Conservation (phyloP, 2,888 invertebrate genomes). For the Andrena hattorfiana region DNA sequence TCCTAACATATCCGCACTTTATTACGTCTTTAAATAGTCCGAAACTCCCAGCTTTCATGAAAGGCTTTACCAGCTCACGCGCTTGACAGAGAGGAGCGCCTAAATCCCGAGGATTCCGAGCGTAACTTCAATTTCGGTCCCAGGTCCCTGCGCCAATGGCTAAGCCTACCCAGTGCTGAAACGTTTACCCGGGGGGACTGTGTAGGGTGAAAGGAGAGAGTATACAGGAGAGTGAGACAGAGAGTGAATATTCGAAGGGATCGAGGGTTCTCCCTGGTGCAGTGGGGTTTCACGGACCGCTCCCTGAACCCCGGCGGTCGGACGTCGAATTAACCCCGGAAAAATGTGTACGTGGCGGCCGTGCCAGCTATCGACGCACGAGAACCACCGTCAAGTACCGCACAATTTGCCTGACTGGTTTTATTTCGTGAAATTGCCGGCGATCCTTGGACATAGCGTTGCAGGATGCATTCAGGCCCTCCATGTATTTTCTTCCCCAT, state of each 20-base stretch:
- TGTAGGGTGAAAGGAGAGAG: slow-evolving; percentile 42
- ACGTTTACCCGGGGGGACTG: slow-evolving; percentile 67
- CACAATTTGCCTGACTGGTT: slow-evolving; percentile 28
- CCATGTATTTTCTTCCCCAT: background rate
- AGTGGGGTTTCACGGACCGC: slow-evolving; percentile 80
- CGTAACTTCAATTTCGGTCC: slow-evolving; percentile 21
- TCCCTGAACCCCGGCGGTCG: slow-evolving; percentile 73
- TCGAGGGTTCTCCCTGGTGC: slow-evolving; percentile 75
- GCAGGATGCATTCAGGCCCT: background rate
- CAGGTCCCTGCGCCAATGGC: slow-evolving; percentile 61
- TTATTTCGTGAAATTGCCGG: slow-evolving; percentile 36
- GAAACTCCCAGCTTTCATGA: background rate
- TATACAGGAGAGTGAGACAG: slow-evolving; percentile 28
- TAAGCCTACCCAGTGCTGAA: slow-evolving; percentile 65
- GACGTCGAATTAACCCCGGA: slow-evolving; percentile 81
- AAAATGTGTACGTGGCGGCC: slow-evolving; percentile 72
- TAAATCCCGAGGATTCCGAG: slow-evolving; percentile 33
- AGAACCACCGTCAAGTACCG: slow-evolving; percentile 31
- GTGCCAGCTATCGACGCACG: slow-evolving; percentile 43
- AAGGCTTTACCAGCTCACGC: slow-evolving; percentile 6
- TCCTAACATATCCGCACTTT: no score
- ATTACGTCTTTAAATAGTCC: background rate
- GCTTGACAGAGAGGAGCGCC: background rate
- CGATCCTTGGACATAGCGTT: slow-evolving; percentile 6
- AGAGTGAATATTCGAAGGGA: slow-evolving; percentile 64